A percentile compares a stretch with the other conserved stretches of the same genome.
phyloP scores from a whole-genome alignment of 2,113 vertebrate genomes.

The Crotalus helleri region DNA sequence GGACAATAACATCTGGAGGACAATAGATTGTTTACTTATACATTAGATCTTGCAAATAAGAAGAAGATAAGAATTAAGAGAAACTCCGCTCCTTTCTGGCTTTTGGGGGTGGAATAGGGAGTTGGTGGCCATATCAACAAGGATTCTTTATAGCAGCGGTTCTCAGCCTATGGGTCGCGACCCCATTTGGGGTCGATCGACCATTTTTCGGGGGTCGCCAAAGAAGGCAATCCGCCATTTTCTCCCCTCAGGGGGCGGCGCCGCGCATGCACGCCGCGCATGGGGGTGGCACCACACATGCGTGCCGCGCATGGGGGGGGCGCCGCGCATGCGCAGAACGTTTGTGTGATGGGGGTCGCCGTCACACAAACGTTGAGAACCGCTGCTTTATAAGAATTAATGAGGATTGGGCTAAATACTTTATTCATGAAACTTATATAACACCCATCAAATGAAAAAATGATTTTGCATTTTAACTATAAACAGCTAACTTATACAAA shows the following conservation, averaged over 20 bases:
- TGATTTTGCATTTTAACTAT: not conserved
- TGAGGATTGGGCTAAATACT: not conserved
- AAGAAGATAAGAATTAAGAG: not conserved
- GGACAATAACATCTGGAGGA: not conserved
- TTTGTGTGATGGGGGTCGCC: too few relatives aligned
- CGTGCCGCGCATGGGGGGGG: accelerated
- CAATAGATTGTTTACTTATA: not conserved
- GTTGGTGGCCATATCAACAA: not conserved
- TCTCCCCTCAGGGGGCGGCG: too few relatives aligned
- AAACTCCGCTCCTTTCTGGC: not conserved
- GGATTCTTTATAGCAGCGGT: not conserved
- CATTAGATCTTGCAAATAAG: not conserved
- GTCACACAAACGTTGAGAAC: too few relatives aligned
- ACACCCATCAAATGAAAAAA: not conserved
- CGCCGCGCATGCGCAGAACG: too few relatives aligned
- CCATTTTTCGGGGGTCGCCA: too few relatives aligned
- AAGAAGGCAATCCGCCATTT: too few relatives aligned
- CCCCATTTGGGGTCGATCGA: too few relatives aligned
- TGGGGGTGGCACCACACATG: too few relatives aligned
- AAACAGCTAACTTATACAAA: not conserved
- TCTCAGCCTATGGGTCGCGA: too few relatives aligned
- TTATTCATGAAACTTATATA: not conserved
- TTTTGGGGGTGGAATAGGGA: not conserved
- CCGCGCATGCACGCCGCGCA: too few relatives aligned
- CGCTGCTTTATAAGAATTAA: not conserved